Evolutionary conservation across 2,888 invertebrate genomes (phyloP).

Genomic region (Drepana falcataria): DNA sequence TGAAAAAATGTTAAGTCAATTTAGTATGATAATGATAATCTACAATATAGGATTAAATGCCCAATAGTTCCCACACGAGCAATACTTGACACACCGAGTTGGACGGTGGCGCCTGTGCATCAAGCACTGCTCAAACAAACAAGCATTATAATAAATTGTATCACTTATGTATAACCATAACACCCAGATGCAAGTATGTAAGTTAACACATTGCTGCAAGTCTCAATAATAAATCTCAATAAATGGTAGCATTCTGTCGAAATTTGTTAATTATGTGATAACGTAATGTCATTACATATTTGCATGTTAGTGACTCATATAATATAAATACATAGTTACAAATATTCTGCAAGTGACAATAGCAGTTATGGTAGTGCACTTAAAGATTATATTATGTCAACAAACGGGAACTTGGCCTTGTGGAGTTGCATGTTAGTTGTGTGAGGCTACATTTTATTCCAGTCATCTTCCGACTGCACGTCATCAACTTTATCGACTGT

Average conservation of each 20-base stretch:
- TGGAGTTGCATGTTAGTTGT: conserved; percentile 78
- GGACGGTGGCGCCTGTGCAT: conserved; percentile 28
- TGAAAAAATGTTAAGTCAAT: conserved; percentile 75
- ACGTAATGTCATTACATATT: conserved; percentile 74
- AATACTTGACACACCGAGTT: conserved; percentile 48
- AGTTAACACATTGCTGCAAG: conserved; percentile 62
- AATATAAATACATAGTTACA: conserved; percentile 78
- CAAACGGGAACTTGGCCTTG: conserved; percentile 78
- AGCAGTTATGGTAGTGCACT: conserved; percentile 77
- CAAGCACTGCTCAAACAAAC: conserved; percentile 64
- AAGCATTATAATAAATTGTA: conserved; percentile 68
- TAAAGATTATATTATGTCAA: conserved; percentile 66
- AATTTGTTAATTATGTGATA: conserved; percentile 69
- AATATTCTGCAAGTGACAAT: conserved; percentile 74
- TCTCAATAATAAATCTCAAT: conserved; percentile 42
- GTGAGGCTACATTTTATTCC: conserved; percentile 61
- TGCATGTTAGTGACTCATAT: conserved; percentile 79
- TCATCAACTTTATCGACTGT: conserved; percentile 72
- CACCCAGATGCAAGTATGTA: conserved; percentile 79
- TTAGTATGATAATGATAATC: conserved; percentile 78
- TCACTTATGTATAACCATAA: conserved; percentile 77
- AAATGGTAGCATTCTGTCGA: conserved; percentile 66
- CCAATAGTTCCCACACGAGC: conserved; percentile 77
- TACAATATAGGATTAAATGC: conserved; percentile 79
- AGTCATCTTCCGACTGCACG: conserved; percentile 49